These are phyloP conservation scores for Hydropsyche betteni DNA, from an alignment of 2,888 invertebrate species.

Conservation along the genomic window DNA sequence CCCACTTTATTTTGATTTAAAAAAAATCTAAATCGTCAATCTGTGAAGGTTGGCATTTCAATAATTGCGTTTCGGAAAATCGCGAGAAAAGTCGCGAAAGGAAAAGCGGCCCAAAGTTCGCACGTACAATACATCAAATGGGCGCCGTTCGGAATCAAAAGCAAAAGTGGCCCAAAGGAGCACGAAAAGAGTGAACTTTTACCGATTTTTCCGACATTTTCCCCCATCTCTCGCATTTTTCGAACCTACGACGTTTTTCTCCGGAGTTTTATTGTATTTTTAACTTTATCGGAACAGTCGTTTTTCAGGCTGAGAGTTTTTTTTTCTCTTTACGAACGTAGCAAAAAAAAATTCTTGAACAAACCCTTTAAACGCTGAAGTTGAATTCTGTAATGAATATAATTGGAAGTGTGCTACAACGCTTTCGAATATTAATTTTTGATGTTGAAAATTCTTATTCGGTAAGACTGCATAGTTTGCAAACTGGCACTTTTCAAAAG, in stretches of 20 bases:
- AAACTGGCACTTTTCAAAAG: too few relatives aligned
- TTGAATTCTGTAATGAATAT: too few relatives aligned
- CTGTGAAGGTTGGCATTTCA: constrained; percentile 31
- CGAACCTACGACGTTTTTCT: not conserved
- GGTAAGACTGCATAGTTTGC: too few relatives aligned
- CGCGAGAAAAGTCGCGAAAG: constrained; percentile 24
- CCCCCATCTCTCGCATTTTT: not conserved
- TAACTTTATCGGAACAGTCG: constrained; percentile 25
- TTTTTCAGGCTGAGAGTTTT: constrained; percentile 3
- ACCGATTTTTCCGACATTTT: not conserved
- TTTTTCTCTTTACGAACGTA: not conserved
- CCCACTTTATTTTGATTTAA: too few relatives aligned
- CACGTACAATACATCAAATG: constrained; percentile 1
- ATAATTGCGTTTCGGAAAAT: constrained; percentile 46
- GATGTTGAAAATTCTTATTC: too few relatives aligned
- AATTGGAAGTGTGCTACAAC: too few relatives aligned
- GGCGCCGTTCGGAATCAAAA: not conserved
- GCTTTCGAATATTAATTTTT: too few relatives aligned
- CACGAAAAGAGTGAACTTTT: constrained; percentile 5
- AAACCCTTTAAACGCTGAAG: too few relatives aligned
- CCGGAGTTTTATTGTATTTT: constrained; percentile 33
- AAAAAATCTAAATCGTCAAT: too few relatives aligned
- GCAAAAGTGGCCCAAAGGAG: constrained; percentile 6
- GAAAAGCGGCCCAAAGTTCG: not conserved
- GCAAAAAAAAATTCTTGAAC: not conserved